Evolutionary conservation across 2,797 vertebrate species (phyloP).

Genomic region (Percopsis omiscomaycus): DNA sequence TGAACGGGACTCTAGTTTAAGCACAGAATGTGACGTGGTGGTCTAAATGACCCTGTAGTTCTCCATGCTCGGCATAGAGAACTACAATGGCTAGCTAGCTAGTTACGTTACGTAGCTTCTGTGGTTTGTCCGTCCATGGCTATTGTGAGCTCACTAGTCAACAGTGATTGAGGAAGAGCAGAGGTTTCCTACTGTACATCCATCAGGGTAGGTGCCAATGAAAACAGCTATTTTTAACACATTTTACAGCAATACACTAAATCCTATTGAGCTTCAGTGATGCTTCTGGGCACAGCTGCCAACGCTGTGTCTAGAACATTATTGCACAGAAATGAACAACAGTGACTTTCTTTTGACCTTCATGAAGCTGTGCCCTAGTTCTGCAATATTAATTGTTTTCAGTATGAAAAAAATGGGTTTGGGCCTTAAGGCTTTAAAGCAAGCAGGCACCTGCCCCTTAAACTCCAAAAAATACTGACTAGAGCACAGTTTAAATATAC

Average conservation of each 20-base stretch:
- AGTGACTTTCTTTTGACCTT: neutral
- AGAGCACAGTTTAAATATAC: no score
- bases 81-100: neutral
- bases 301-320: no score
- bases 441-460: slow-evolving; percentile 2
- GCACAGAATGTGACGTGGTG: neutral
- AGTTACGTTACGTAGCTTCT: slow-evolving; percentile 25
- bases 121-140: slow-evolving; percentile 23
- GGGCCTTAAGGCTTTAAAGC: neutral
- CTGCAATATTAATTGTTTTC: neutral
- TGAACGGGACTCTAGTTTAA: no score
- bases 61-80: slow-evolving; percentile 13
- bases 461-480: neutral
- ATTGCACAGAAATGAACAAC: neutral
- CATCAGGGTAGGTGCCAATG: neutral
- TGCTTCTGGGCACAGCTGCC: no score
- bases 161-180: slow-evolving; percentile 31
- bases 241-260: neutral
- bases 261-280: neutral
- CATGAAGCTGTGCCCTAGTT: neutral
- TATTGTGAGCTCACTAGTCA: slow-evolving; percentile 31
- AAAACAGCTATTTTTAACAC: neutral
- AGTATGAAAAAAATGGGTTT: neutral
- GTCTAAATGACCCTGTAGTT: slow-evolving; percentile 31
- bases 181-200: slow-evolving; percentile 9